phyloP scores from a whole-genome alignment of 2,797 vertebrate genomes.

The Hafferia zeledoni region DNA sequence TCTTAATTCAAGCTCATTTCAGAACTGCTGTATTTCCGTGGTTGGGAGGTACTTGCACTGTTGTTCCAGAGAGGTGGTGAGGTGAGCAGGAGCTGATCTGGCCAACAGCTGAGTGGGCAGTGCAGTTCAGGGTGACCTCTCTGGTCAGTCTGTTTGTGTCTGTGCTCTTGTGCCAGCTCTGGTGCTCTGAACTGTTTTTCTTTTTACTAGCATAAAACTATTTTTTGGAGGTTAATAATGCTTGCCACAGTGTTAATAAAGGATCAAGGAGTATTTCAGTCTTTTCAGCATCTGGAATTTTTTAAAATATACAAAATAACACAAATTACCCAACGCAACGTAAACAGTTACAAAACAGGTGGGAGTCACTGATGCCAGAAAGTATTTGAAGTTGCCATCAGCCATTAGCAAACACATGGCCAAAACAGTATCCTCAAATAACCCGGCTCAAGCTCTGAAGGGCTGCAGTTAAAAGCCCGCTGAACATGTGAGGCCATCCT shows the following conservation, averaged over 20 bases:
- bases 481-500: not conserved
- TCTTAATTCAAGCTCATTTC: not conserved
- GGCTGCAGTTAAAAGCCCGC: not conserved
- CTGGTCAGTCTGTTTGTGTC: not conserved
- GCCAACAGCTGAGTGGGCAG: not conserved
- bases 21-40: not conserved
- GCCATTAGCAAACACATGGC: not conserved
- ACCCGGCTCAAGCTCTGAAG: not conserved
- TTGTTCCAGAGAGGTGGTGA: not conserved
- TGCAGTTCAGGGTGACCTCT: not conserved
- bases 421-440: not conserved
- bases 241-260: not conserved
- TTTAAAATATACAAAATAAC: not conserved
- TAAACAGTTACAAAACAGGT: not conserved
- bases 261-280: not conserved
- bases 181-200: not conserved
- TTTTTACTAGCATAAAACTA: not conserved
- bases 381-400: not conserved
- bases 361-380: not conserved
- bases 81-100: not conserved
- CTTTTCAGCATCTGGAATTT: not conserved
- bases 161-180: not conserved
- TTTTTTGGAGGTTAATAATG: not conserved
- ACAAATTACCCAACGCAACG: not conserved
- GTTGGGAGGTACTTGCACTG: not conserved